Evolutionary conservation across 2,888 invertebrate genomes (phyloP), one percentile per base, ranked within the genome.

Genomic region (Zhengitettix transpicula): DNA sequence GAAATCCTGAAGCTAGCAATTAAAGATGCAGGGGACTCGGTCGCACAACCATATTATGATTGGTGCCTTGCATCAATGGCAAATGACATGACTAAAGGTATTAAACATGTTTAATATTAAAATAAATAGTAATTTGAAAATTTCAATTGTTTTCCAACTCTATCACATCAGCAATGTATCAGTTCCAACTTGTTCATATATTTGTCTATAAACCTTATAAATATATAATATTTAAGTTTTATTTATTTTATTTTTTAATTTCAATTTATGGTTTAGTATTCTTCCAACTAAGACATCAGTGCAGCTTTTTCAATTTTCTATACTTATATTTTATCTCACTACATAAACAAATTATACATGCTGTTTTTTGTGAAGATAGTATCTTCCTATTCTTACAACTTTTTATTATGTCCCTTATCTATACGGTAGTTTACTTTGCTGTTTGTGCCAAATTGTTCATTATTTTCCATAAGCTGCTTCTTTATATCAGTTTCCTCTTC

Each of bases 41-140:
- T 82, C 65, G 71, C 78, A 9, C 82, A 83, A 67, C 71, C 84
- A 65, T 88, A 87, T 71, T 87, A 81, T 67, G 85, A 87, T 70
- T 81, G 81, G 41, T 80, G 83, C 44, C 73, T 89, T 16, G 82
- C 82, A 10, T 77, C 82, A 15, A 78, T 89, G 76, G 83, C 84
- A 9, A 82, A 81, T 67, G 86, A 87, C 67, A 80, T 88, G 78
- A 81, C 81, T 56, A 85, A 83, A 75, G 84, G 83, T 74, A 69
- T 68, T 69, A 40, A 42, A 17, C 9, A 53, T 42, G 15, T n/a
- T n/a, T n/a, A n/a, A n/a, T n/a, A 28, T 7, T 28, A 28, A 28
- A 28, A 7, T 2, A 28, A 28, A 28, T 28, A 7, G 3, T 7
- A 28, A 7, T 28, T 28, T 28, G 7, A 28, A 5, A 28, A 5